Base-by-base conservation (phyloP, 2,888 invertebrate species). In the Eutolmus rufibarbis region DNA sequence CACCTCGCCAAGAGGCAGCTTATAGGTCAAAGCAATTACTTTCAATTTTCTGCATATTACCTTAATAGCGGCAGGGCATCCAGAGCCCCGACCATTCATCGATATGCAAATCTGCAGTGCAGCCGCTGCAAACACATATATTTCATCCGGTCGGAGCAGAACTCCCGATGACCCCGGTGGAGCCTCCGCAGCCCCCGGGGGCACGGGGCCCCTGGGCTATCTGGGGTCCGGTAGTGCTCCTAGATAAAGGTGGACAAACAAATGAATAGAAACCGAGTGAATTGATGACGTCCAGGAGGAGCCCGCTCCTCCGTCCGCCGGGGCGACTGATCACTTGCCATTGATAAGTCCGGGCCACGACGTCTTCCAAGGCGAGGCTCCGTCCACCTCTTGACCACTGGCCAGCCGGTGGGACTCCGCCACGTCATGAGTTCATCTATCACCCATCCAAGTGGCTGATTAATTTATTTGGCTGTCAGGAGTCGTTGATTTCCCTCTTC, bases 361-460 rank as follows among this genome's bases (percentile, higher is more conserved):
- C 84, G 66, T 74, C 84, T 84, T 84, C 37, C 40, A 66, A 89
- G 89, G 89, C 87, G 87, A 88, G 89, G 88, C 88, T 88, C 87
- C 81, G 88, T 87, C 88, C 88, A 87, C 66, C 87, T 84, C 74
- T 84, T 86, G 86, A 86, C 87, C 87, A 86, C 79, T 46, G 87
- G 87, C 34, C 31, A 85, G 28, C 81, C 74, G 88, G 66, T 87
- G 51, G 76, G 88, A 87, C 86, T 84, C 86, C 85, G 86, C 87
- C 88, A 89, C 89, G 89, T 89, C 89, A 89, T 88, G 89, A 89
- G 89, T 89, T 89, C 89, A 89, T 89, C 89, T 89, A 89, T 89
- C 89, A 89, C 89, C 87, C 89, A 89, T 89, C 89, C 89, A 88
- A 89, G 88, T 88, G 88, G 88, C 89, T 89, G 89, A 89, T 89